phyloP scores from a whole-genome alignment of 2,113 vertebrate species.

The Hydropotes inermis region DNA sequence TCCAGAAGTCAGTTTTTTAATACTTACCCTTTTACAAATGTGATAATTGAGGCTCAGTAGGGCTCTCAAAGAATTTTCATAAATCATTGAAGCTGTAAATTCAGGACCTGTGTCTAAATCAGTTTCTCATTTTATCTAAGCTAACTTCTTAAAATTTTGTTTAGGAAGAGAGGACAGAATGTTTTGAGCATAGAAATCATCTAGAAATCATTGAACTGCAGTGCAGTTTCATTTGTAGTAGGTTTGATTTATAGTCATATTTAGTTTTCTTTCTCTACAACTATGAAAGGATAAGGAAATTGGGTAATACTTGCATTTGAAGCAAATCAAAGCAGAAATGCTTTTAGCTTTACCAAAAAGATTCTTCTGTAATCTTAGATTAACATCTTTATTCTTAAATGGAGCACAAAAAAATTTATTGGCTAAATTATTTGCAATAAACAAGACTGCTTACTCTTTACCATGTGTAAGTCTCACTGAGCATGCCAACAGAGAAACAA shows the following conservation, averaged over 20 bases:
- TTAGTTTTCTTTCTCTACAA: background rate
- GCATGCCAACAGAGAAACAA: slow-evolving; percentile 57
- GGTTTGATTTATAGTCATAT: background rate
- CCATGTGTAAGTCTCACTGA: slow-evolving; percentile 48
- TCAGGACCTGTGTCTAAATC: background rate
- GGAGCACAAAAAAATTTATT: slow-evolving; percentile 58
- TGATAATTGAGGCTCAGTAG: background rate
- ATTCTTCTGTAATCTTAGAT: slow-evolving; percentile 59
- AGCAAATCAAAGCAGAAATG: slow-evolving; percentile 44
- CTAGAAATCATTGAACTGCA: background rate
- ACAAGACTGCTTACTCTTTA: background rate
- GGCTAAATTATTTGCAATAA: slow-evolving; percentile 44
- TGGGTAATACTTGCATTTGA: background rate
- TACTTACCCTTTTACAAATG: background rate
- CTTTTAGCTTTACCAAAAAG: background rate
- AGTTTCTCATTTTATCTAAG: background rate
- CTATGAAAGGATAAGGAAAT: slow-evolving; percentile 31
- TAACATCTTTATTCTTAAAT: slow-evolving; percentile 53
- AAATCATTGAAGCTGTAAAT: background rate
- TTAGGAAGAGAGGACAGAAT: background rate
- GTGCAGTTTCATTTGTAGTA: background rate
- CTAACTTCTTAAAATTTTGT: background rate
- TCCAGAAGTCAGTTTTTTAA: background rate
- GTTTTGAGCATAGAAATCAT: background rate
- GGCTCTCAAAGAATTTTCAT: background rate